phyloP scores from a whole-genome alignment of 2,797 vertebrate species.

The Gymnocypris eckloni region DNA sequence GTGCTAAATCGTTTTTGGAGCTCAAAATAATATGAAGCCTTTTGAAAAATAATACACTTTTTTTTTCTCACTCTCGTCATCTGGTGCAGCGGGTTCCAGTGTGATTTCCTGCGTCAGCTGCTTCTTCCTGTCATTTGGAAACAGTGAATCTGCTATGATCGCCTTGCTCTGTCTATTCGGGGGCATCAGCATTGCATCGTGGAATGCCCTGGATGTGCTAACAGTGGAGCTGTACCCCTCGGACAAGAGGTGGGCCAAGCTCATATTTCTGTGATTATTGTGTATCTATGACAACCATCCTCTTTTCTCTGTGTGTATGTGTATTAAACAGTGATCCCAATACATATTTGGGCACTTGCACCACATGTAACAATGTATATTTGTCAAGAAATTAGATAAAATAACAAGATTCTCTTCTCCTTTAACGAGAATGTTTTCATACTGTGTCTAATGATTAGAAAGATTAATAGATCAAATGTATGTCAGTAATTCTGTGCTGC shows the following conservation, averaged over 20 bases:
- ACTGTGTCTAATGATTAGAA: not conserved
- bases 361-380: not conserved
- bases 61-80: not conserved
- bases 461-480: not conserved
- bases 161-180: constrained; percentile 96
- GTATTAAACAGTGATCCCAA: constrained; percentile 6
- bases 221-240: constrained; percentile 97
- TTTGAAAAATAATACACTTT: not conserved
- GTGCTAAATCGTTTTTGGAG: not conserved
- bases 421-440: not conserved
- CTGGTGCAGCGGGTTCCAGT: constrained; percentile 89
- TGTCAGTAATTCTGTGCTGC: constrained; percentile 39
- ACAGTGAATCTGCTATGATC: constrained; percentile 98
- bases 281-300: not conserved
- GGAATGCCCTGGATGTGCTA: constrained; percentile 94
- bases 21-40: not conserved
- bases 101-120: constrained; percentile 97
- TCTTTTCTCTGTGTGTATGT: not conserved
- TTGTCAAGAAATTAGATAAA: not conserved
- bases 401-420: not conserved
- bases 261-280: not conserved
- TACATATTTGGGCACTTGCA: not conserved
- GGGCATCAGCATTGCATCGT: constrained; percentile 96
- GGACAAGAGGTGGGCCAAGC: constrained; percentile 86
- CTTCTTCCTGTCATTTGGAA: constrained; percentile 97